Evolutionary conservation across 1,140 invertebrate species (phyloP), one percentile per base, ranked within the genome.

Genomic region (Zaprionus gabonicus): DNA sequence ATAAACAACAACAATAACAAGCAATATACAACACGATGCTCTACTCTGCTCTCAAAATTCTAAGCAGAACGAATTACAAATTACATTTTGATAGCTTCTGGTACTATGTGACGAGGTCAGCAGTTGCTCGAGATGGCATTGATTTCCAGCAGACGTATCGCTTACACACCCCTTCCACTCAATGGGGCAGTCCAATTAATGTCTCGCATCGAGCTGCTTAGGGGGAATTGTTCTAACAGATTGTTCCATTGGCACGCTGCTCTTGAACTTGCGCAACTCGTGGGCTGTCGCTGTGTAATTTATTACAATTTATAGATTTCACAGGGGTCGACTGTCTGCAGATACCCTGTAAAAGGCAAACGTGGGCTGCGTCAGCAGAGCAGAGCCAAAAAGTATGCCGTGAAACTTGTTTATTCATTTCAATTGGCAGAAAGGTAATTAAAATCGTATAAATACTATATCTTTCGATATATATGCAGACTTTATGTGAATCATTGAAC

Each of bases 181-280:
- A 27, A 80, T 71, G 76, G 68, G 74, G 69, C 78, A 65, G 66
- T 44, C 75, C 75, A 78, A 88, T 90, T 90, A 90, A 81, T 90
- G 56, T 80, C 74, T 57, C 28, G 38, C 25, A 58, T 44, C 55
- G 53, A 36, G 49, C 12, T 55, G 55, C 55, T 63, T 67, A 10
- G 31, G 60, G 62, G 53, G 51, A 58, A 71, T 71, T 49, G n/a
- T 27, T 73, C 46, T 58, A 66, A 66, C 44, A 70, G 58, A 68
- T 66, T 41, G 20, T 34, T 34, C 31, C 31, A 34, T 10, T 34
- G 31, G 31, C 31, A 34, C 20, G 44, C 76, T 71, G 80, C 62
- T 76, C 80, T 86, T 86, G 82, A 87, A 74, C 71, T 87, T 87
- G 69, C 83, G 83, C 76, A 86, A 86, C 66, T 59, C 57, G n/a